phyloP scores from a whole-genome alignment of 2,797 vertebrate species.

The Leucoraja ocellata region DNA sequence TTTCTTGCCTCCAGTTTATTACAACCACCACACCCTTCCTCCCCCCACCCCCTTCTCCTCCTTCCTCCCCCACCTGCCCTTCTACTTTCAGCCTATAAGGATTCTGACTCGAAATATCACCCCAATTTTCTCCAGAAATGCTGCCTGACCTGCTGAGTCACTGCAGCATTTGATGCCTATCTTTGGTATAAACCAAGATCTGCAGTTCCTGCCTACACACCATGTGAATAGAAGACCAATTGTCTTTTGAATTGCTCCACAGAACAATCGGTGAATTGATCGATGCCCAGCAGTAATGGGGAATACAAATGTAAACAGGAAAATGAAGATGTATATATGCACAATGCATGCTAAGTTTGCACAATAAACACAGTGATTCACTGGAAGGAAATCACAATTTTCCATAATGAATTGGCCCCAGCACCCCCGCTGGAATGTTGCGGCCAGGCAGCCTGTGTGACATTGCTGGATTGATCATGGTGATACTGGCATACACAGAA shows the following conservation, averaged over 20 bases:
- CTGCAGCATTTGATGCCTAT: too few species aligned
- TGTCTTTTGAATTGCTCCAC: background rate
- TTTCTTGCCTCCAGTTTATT: too few species aligned
- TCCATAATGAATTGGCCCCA: background rate
- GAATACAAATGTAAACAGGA: background rate
- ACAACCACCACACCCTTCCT: too few species aligned
- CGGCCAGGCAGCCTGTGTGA: background rate
- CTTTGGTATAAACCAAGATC: too few species aligned
- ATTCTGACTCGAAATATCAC: too few species aligned
- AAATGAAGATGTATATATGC: background rate
- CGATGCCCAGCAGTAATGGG: background rate
- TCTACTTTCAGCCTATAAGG: too few species aligned
- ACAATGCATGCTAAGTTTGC: background rate
- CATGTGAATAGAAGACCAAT: too few species aligned
- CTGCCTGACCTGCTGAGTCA: too few species aligned
- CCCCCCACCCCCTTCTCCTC: too few species aligned
- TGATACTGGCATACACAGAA: background rate
- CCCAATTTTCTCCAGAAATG: too few species aligned
- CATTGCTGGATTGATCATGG: background rate
- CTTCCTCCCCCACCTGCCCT: too few species aligned
- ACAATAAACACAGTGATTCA: background rate
- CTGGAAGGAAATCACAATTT: slow-evolving; percentile 10
- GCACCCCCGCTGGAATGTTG: background rate
- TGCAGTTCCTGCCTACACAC: too few species aligned
- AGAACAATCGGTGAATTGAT: background rate